phyloP scores from a whole-genome alignment of 2,888 invertebrate genomes.

The Agrochola litura region DNA sequence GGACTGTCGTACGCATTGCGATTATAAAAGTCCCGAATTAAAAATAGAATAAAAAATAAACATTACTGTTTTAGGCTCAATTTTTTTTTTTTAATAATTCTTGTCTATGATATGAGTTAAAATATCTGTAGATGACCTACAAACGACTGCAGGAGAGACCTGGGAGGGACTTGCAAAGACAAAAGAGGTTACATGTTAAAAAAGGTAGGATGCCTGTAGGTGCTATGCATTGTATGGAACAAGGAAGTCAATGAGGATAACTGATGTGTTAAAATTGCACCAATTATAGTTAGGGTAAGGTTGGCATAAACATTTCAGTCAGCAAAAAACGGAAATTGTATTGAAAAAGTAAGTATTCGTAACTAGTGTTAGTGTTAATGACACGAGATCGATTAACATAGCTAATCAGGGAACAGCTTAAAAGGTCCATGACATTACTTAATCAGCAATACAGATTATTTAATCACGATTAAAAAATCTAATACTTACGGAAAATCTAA shows the following conservation, averaged over 20 bases:
- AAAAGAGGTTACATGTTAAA: too few relatives aligned
- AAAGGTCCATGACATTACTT: slow-evolving; percentile 4
- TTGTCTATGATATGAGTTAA: too few relatives aligned
- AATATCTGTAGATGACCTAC: too few relatives aligned
- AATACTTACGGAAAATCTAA: background rate
- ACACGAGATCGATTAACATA: background rate
- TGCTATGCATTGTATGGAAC: background rate
- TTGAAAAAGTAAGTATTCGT: slow-evolving; percentile 6
- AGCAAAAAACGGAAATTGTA: slow-evolving; percentile 12
- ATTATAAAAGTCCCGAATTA: too few relatives aligned
- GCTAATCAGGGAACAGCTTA: background rate
- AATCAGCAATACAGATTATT: background rate
- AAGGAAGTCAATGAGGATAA: background rate
- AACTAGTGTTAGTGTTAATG: background rate
- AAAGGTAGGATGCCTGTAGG: too few relatives aligned
- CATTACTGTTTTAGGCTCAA: too few relatives aligned
- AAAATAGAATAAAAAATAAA: too few relatives aligned
- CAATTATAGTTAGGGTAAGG: background rate
- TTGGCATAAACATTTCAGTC: background rate
- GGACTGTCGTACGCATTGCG: too few relatives aligned
- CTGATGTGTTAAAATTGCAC: background rate
- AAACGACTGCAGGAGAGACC: too few relatives aligned
- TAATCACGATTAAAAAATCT: background rate
- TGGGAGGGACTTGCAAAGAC: too few relatives aligned
- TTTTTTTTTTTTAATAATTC: too few relatives aligned